Percentiles rank a stretch among this genome's conserved stretches.
phyloP scores from a whole-genome alignment of 2,888 invertebrate species.

The Noctua janthina region DNA sequence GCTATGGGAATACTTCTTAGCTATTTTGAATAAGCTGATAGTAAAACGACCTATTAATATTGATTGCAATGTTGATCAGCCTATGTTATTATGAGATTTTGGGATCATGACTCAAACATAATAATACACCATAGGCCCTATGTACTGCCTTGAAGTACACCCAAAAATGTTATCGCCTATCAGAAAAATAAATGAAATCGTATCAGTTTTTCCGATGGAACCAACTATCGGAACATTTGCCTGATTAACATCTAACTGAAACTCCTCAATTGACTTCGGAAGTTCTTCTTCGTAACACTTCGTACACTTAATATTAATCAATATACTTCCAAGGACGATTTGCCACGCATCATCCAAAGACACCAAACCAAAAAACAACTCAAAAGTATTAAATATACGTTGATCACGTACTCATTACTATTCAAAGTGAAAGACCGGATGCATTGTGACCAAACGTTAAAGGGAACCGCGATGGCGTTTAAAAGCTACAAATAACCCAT shows the following conservation, averaged over 20 bases:
- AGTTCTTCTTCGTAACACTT: neutral
- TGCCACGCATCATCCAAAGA: conserved; percentile 30
- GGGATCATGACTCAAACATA: neutral
- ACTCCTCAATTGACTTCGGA: neutral
- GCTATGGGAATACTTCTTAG: conserved; percentile 38
- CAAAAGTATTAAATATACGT: conserved; percentile 64
- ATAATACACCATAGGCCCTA: neutral
- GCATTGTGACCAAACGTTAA: conserved; percentile 74
- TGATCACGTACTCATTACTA: conserved; percentile 76
- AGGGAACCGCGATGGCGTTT: conserved; percentile 73
- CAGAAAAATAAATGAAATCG: neutral
- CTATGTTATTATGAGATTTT: neutral
- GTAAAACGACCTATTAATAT: neutral
- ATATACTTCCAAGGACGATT: conserved; percentile 32
- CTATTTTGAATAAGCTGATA: conserved; percentile 43
- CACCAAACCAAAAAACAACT: conserved; percentile 36
- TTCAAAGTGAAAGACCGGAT: conserved; percentile 79
- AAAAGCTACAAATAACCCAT: conserved; percentile 80
- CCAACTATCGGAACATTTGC: neutral
- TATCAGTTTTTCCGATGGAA: neutral
- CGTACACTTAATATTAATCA: neutral
- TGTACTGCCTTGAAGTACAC: neutral
- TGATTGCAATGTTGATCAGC: neutral
- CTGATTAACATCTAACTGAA: neutral
- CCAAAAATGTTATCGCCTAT: neutral